Evolutionary conservation across 2,888 invertebrate genomes (phyloP), one percentile per base, ranked within the genome.

Genomic region (Zaprionus lineosus): DNA sequence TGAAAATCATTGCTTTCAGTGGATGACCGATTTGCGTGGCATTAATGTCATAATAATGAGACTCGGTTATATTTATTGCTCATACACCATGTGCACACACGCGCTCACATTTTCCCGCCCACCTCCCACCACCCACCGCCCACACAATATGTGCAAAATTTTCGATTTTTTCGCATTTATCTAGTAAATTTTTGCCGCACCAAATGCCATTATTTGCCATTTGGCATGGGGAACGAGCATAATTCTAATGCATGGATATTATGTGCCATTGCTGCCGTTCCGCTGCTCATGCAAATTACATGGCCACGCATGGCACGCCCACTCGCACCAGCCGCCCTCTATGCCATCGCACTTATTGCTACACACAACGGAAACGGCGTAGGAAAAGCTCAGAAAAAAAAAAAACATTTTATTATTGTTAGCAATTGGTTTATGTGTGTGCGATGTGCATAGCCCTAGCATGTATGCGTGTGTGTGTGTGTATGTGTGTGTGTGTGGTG

Each of bases 241-340:
- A 79, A 79, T 79, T 84, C 77, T 77, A 84, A 84, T 79, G 79
- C 84, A 76, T 73, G 58, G 74, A 81, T 77, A 81, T 74, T 74
- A 78, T 81, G 74, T 74, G 81, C 70, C 56, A 52, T 67, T 56
- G 59, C 73, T n/a, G n/a, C n/a, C n/a, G n/a, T n/a, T n/a, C n/a
- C n/a, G n/a, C 63, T 72, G 56, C 62, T 75, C 78, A 81, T 81
- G 82, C 74, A 81, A 81, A 81, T 84, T 77, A 65, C 60, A 55
- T 16, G 26, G 37, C 41, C 36, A 21, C 21, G 31, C 26, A 48
- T 18, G n/a, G 0, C 29, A 29, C 6, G 2, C 9, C 7, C 9
- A 6, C 8, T 7, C 3, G 5, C 6, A 8, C 6, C 1, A 15
- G 4, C 28, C 12, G 1, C 19, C 12, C 44, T 16, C 28, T 24